Base-by-base conservation (phyloP, 2,113 vertebrate genomes). In the Oryzias curvinotus region DNA sequence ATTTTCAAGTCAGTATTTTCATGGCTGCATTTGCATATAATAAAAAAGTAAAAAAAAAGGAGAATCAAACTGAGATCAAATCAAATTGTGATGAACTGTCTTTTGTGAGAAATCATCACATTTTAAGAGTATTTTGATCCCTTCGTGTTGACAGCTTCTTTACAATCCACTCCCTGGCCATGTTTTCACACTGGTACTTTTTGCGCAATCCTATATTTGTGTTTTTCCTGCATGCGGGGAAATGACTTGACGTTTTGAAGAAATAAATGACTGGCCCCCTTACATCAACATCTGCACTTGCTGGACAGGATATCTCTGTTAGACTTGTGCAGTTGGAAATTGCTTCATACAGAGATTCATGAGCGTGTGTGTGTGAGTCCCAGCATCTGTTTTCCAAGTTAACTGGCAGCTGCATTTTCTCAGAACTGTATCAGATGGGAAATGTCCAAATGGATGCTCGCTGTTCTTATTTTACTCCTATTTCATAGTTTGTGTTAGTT, bases 321-420 rank as follows among this genome's bases (percentile, higher is more conserved):
- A 36, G 36, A 36, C 36, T 70, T 69, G n/a, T 1, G 58, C 46
- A 65, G 78, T 73, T 52, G 69, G 15, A 62, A 59, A 63, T 87
- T 88, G 62, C 72, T 52, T 77, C 77, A 83, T 78, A 62, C 46
- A 44, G 67, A 52, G 54, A 44, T 46, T 42, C n/a, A 14, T 25
- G 15, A 18, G 23, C 56, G 63, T 51, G 67, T 68, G 19, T 52
- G 25, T 53, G n/a, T 58, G 71, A 52, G 58, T 36, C 47, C 68
- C 16, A 51, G n/a, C 77, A 83, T 78, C 80, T 87, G 85, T 76
- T 81, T 71, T 77, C 85, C 61, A 60, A 54, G 57, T 80, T 73
- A 75, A 75, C 58, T 75, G 62, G 61, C 51, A 62, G 71, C 28
- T 65, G 59, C 50, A 21, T 52, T 78, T 55, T 53, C 46, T 60